phyloP scores from a whole-genome alignment of 2,113 vertebrate species.

The Eleginops maclovinus region DNA sequence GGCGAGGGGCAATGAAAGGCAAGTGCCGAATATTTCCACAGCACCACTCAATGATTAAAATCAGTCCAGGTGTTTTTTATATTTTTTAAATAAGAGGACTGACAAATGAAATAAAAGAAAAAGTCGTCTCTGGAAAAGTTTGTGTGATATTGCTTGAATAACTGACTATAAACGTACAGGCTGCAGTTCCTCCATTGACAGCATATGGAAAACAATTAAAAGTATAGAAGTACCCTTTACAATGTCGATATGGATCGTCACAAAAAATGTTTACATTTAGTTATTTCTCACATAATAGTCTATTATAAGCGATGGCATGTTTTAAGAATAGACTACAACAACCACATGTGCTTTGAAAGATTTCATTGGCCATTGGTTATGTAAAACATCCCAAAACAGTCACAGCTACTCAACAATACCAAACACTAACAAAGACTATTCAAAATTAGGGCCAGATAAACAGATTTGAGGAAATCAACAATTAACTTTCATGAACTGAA shows the following conservation, averaged over 20 bases:
- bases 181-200: slow-evolving; percentile 15
- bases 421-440: slow-evolving; percentile 5
- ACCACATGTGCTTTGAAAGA: not conserved
- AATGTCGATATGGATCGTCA: not conserved
- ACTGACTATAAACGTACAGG: slow-evolving; percentile 4
- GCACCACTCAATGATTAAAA: slow-evolving; percentile 34
- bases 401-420: not conserved
- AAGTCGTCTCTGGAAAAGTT: not conserved
- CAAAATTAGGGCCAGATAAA: not conserved
- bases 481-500: too few species aligned
- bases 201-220: not conserved
- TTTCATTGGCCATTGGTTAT: slow-evolving; percentile 13
- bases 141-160: not conserved
- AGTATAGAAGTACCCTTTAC: not conserved
- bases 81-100: slow-evolving; percentile 3
- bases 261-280: slow-evolving; percentile 19
- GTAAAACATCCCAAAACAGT: not conserved
- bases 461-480: not conserved
- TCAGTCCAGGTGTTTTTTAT: slow-evolving; percentile 3
- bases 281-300: slow-evolving; percentile 3
- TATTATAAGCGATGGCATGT: not conserved
- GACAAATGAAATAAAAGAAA: slow-evolving; percentile 19
- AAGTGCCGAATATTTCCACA: slow-evolving; percentile 30
- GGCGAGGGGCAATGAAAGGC: slow-evolving; percentile 17
- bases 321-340: slow-evolving; percentile 1